Evolutionary conservation across 2,797 vertebrate species (phyloP).

Genomic region (Myotis planiceps): DNA sequence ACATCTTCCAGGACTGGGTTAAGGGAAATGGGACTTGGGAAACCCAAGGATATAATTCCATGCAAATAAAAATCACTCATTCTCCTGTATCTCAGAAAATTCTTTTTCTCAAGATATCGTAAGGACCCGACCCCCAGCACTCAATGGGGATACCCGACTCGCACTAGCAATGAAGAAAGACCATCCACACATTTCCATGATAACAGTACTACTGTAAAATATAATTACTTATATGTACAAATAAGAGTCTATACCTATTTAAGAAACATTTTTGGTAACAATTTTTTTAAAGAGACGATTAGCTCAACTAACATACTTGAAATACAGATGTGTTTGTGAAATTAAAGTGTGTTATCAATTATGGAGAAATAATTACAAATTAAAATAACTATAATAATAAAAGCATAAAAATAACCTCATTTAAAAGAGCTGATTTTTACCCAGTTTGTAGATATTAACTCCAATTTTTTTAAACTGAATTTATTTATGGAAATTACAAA

Average conservation of each 20-base stretch:
- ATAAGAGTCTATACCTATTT: background rate
- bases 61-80: no score
- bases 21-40: background rate
- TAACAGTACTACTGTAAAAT: background rate
- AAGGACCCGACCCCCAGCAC: background rate
- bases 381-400: slow-evolving; percentile 47
- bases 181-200: background rate
- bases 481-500: background rate
- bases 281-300: slow-evolving; percentile 23
- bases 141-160: background rate
- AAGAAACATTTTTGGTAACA: slow-evolving; percentile 31
- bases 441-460: background rate
- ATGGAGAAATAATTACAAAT: background rate
- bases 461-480: slow-evolving; percentile 42
- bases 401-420: slow-evolving; percentile 45
- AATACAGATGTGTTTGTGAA: slow-evolving; percentile 21
- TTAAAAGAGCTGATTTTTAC: slow-evolving; percentile 39
- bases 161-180: background rate
- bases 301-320: background rate
- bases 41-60: background rate
- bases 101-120: background rate
- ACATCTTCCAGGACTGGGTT: background rate
- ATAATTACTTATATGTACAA: background rate
- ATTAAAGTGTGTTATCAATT: slow-evolving; percentile 28
- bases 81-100: background rate